phyloP scores from a whole-genome alignment of 2,797 vertebrate genomes.

The Tokudaia muenninki region DNA sequence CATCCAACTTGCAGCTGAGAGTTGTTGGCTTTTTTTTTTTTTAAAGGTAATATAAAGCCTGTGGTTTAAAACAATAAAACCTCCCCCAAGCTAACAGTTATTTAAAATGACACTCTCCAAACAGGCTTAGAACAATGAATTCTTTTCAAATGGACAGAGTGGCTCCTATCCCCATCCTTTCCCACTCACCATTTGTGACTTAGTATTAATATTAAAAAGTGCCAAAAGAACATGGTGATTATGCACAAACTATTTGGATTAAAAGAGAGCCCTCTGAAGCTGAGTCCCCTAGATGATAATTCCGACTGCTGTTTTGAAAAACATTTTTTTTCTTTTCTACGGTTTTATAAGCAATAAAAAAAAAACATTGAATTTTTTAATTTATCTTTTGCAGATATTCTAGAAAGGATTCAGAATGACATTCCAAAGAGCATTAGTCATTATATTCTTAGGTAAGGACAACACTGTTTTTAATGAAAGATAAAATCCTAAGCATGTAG shows the following conservation, averaged over 20 bases:
- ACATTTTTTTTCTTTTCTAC: slow-evolving; percentile 16
- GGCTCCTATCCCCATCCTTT: background rate
- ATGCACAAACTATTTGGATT: slow-evolving; percentile 55
- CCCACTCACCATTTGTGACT: slow-evolving; percentile 67
- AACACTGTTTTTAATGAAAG: slow-evolving; percentile 66
- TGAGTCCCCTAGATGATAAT: slow-evolving; percentile 3
- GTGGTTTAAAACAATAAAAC: slow-evolving; percentile 77
- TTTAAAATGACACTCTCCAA: slow-evolving; percentile 67
- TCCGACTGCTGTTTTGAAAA: slow-evolving; percentile 40
- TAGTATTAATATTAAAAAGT: slow-evolving; percentile 65
- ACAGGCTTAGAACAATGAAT: slow-evolving; percentile 56
- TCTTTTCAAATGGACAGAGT: slow-evolving; percentile 36
- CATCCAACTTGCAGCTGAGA: slow-evolving; percentile 89
- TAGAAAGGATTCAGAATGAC: slow-evolving; percentile 45
- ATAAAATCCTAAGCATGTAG: slow-evolving; percentile 33
- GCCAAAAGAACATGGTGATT: slow-evolving; percentile 65
- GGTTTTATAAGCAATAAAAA: slow-evolving; percentile 21
- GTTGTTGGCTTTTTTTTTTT: slow-evolving; percentile 39
- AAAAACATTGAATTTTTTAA: slow-evolving; percentile 38
- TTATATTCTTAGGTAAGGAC: slow-evolving; percentile 83
- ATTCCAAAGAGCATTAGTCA: slow-evolving; percentile 82
- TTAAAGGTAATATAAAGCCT: slow-evolving; percentile 78
- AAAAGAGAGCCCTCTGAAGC: slow-evolving; percentile 34
- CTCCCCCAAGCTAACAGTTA: slow-evolving; percentile 61
- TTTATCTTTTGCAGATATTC: slow-evolving; percentile 44